Conservation (phyloP, 2,888 invertebrate genomes). For the Pyrrhia umbra region DNA sequence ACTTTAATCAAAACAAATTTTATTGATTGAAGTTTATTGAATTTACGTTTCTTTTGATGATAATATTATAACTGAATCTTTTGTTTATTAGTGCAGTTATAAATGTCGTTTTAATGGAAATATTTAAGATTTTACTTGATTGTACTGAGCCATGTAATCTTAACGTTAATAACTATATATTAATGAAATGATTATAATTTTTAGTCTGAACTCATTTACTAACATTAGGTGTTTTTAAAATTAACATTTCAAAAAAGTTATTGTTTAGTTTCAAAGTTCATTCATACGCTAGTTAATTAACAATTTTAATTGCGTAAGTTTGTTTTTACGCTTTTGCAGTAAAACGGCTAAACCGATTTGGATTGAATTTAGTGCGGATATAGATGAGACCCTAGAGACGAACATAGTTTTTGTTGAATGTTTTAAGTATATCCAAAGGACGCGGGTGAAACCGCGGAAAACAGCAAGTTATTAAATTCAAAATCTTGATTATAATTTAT, state of each 20-base stretch:
- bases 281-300: too few relatives aligned
- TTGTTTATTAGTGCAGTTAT: constrained; percentile 18
- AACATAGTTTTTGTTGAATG: too few relatives aligned
- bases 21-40: constrained; percentile 20
- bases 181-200: constrained; percentile 61
- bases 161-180: constrained; percentile 64
- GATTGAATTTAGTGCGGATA: too few relatives aligned
- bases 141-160: constrained; percentile 62
- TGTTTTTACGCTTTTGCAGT: too few relatives aligned
- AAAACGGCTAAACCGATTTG: too few relatives aligned
- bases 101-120: constrained; percentile 46
- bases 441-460: too few relatives aligned
- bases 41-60: background rate
- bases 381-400: too few relatives aligned
- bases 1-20: constrained; percentile 14
- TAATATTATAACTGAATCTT: background rate
- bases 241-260: constrained; percentile 33
- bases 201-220: constrained; percentile 61
- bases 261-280: too few relatives aligned
- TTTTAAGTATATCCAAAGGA: too few relatives aligned
- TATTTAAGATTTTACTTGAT: constrained; percentile 69
- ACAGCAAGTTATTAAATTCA: too few relatives aligned
- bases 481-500: constrained; percentile 59
- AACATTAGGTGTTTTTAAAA: too few relatives aligned
- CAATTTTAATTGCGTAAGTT: too few relatives aligned